Conservation (phyloP, 2,888 invertebrate genomes). For the Sepiola atlantica region DNA sequence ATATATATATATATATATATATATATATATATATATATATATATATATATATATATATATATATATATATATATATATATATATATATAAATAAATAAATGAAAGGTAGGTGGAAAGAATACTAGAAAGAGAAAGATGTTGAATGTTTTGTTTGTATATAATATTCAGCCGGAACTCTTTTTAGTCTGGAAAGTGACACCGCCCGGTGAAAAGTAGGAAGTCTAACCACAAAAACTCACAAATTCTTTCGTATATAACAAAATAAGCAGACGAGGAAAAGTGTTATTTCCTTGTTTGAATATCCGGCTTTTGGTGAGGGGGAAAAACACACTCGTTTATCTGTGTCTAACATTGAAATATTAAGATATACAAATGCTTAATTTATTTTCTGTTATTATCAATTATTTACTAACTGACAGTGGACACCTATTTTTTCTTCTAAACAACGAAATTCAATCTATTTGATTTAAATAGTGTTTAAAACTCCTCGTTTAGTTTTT, state of each 20-base stretch:
- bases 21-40: slow-evolving; percentile 33
- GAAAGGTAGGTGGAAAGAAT: background rate
- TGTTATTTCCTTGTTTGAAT: background rate
- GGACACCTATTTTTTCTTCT: too few relatives aligned
- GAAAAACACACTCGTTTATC: background rate
- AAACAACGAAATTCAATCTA: too few relatives aligned
- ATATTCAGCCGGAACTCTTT: background rate
- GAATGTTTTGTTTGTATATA: background rate
- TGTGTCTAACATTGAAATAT: too few relatives aligned
- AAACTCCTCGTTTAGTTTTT: too few relatives aligned
- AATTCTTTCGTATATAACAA: background rate
- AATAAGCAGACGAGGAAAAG: background rate
- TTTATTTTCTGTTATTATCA: too few relatives aligned
- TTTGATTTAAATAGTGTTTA: too few relatives aligned
- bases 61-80: background rate
- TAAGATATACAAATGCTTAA: too few relatives aligned
- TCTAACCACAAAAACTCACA: background rate
- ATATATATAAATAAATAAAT: background rate
- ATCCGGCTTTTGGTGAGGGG: background rate
- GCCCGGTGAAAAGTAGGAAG: background rate
- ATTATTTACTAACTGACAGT: too few relatives aligned
- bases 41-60: slow-evolving; percentile 23
- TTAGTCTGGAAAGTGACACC: background rate
- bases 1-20: background rate
- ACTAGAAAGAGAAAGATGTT: too few relatives aligned